A percentile compares a stretch with the other conserved stretches of the same genome.
Conservation (phyloP, 2,888 invertebrate genomes). For the Anagyrus pseudococci region DNA sequence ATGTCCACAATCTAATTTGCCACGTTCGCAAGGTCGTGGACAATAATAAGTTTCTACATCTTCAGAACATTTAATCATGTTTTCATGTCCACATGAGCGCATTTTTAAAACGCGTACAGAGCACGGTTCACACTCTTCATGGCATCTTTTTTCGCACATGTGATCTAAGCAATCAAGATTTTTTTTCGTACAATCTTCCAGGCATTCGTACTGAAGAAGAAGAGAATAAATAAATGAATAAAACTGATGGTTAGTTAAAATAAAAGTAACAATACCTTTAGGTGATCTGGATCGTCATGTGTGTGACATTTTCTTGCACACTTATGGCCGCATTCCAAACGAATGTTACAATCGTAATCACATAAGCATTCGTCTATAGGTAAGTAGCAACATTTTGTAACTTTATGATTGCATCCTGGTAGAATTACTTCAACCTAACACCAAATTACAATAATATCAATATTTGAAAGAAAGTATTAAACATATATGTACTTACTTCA, state of each 20-base stretch:
- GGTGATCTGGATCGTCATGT: slow-evolving; percentile 19
- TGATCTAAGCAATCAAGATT: background rate
- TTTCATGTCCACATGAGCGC: background rate
- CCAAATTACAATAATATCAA: too few species aligned
- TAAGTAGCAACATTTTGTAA: background rate
- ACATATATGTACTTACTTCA: background rate
- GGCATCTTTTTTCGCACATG: background rate
- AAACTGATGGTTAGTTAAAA: background rate
- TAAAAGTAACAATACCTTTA: background rate
- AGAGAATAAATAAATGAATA: background rate
- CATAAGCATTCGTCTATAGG: slow-evolving; percentile 3
- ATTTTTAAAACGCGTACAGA: background rate
- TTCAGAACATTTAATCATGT: background rate
- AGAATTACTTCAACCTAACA: slow-evolving; percentile 14
- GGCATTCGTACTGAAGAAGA: slow-evolving; percentile 6
- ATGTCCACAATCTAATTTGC: background rate
- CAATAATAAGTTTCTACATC: background rate
- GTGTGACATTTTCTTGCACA: slow-evolving; percentile 11
- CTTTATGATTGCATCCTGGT: slow-evolving; percentile 8
- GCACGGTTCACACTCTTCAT: slow-evolving; percentile 3
- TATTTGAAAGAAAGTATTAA: background rate
- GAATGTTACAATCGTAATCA: slow-evolving; percentile 5
- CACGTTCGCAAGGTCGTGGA: background rate
- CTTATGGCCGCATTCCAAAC: slow-evolving; percentile 17
- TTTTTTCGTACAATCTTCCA: background rate